These are phyloP conservation scores for Premnoplex brunnescens DNA, from an alignment of 2,797 vertebrate species.

Conservation along the genomic window DNA sequence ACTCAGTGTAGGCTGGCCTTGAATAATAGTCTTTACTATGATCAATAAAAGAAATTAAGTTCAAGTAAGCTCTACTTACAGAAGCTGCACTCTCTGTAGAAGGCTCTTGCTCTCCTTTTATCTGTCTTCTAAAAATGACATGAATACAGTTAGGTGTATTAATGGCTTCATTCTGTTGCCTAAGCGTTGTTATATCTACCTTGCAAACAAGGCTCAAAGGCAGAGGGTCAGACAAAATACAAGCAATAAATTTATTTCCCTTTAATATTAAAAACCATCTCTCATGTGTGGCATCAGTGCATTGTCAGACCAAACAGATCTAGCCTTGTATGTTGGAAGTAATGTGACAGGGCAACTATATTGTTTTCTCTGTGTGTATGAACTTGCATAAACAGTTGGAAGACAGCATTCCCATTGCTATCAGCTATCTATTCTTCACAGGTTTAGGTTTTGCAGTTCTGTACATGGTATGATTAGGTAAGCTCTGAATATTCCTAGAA, in stretches of 20 bases:
- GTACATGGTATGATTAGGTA: neutral
- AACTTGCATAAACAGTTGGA: neutral
- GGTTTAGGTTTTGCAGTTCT: neutral
- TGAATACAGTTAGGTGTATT: neutral
- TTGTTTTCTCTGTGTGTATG: neutral
- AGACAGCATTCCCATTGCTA: neutral
- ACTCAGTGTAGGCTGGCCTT: neutral
- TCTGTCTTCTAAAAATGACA: neutral
- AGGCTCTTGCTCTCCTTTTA: neutral
- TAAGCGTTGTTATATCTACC: neutral
- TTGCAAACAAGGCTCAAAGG: neutral
- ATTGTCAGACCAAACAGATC: neutral
- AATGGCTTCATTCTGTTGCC: neutral
- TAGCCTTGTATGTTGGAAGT: accelerated
- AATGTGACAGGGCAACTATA: neutral
- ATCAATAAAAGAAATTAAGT: neutral
- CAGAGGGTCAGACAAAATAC: neutral
- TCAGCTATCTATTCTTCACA: neutral
- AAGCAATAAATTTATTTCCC: neutral
- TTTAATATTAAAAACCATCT: neutral
- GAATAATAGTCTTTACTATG: neutral
- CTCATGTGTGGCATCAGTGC: neutral
- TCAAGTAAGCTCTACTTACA: neutral
- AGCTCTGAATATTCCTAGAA: neutral
- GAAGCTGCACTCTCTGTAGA: neutral